phyloP scores from a whole-genome alignment of 2,888 invertebrate species.

The Heliconius charithonia region DNA sequence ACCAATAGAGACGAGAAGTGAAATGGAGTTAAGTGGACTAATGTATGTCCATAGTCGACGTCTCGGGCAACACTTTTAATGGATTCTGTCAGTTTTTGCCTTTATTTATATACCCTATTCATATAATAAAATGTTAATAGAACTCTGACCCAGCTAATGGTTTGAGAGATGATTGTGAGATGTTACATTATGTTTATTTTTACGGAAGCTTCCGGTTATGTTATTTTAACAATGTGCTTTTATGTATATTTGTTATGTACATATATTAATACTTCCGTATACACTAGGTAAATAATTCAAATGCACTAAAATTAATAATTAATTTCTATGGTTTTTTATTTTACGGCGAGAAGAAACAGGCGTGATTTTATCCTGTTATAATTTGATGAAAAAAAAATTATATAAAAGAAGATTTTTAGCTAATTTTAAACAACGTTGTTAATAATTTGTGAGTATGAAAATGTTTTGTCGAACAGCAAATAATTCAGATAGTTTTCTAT shows the following conservation, averaged over 20 bases:
- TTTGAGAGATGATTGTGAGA: conserved; percentile 11
- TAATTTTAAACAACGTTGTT: no score
- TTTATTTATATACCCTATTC: conserved; percentile 69
- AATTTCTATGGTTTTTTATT: no score
- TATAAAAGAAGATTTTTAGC: no score
- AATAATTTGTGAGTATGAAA: no score
- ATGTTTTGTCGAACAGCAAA: no score
- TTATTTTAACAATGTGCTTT: background rate
- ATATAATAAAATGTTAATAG: conserved; percentile 36
- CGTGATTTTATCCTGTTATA: no score
- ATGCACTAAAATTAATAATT: no score
- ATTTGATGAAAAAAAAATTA: no score
- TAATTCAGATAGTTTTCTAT: no score
- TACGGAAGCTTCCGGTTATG: background rate
- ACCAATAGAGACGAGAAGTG: conserved; percentile 36
- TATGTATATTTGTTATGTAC: background rate
- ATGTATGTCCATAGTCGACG: conserved; percentile 61
- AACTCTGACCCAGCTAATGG: conserved; percentile 28
- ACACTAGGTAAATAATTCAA: background rate
- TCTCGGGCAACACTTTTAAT: conserved; percentile 79
- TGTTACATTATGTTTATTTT: conserved; percentile 4
- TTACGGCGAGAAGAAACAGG: no score
- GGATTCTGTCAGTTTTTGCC: conserved; percentile 82
- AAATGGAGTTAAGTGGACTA: conserved; percentile 44
- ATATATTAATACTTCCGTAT: background rate